phyloP scores from a whole-genome alignment of 1,140 invertebrate genomes.

The Nylanderia fulva region DNA sequence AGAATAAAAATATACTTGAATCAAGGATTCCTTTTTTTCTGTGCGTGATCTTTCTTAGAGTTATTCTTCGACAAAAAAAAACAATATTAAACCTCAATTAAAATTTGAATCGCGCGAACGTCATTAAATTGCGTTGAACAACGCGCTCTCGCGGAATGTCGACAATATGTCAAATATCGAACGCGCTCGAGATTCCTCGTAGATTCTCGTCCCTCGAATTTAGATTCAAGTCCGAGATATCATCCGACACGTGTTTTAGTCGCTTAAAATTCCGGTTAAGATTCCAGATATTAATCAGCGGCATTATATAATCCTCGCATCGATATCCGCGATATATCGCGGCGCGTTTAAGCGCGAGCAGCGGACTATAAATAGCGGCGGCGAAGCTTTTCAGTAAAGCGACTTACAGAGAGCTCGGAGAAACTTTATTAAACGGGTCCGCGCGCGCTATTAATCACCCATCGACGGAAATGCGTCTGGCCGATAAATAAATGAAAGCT shows the following conservation, averaged over 20 bases:
- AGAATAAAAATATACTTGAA: too few species aligned
- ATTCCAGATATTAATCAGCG: slow-evolving; percentile 25
- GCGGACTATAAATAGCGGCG: slow-evolving; percentile 47
- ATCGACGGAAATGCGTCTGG: slow-evolving; percentile 53
- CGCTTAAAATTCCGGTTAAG: background rate
- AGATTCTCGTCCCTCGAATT: background rate
- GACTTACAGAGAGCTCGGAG: slow-evolving; percentile 34
- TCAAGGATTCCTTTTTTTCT: too few species aligned
- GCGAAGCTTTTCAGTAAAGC: slow-evolving; percentile 46
- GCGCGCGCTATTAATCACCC: slow-evolving; percentile 51
- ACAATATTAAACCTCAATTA: background rate
- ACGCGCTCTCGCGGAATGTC: background rate
- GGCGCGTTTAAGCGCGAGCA: slow-evolving; percentile 24
- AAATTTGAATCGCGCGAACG: background rate
- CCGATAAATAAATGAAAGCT: slow-evolving; percentile 54
- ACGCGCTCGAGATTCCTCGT: background rate
- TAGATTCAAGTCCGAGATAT: background rate
- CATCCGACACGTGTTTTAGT: background rate
- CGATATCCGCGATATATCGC: slow-evolving; percentile 40
- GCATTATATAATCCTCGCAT: background rate
- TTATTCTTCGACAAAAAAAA: background rate
- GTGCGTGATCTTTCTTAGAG: background rate
- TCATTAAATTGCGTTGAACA: slow-evolving; percentile 5
- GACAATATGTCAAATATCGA: background rate
- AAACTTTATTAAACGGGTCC: slow-evolving; percentile 48